Evolutionary conservation across 2,888 invertebrate genomes (phyloP).

Genomic region (Neoscelio sp.): DNA sequence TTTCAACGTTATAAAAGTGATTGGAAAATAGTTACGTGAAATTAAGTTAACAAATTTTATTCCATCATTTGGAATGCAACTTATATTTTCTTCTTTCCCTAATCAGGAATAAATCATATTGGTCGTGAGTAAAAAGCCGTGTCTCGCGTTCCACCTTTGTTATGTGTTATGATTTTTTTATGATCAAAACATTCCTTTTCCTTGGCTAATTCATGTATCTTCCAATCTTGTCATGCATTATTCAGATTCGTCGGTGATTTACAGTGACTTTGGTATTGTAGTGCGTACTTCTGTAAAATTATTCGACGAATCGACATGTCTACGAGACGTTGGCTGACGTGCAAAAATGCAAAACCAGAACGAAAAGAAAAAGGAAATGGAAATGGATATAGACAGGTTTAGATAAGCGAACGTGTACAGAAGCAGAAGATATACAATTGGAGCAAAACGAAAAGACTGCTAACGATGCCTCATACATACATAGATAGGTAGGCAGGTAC

Average conservation of each 20-base stretch:
- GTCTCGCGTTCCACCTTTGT: too few relatives aligned
- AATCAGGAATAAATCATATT: not conserved
- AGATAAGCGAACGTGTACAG: constrained; percentile 44
- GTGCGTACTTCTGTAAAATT: constrained; percentile 5
- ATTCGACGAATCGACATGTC: constrained; percentile 19
- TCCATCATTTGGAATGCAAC: not conserved
- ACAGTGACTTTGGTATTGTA: constrained; percentile 21
- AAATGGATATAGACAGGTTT: constrained; percentile 39
- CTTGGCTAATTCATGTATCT: constrained; percentile 8
- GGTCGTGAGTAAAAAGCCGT: not conserved
- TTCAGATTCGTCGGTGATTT: constrained; percentile 17
- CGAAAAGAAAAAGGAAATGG: constrained; percentile 31
- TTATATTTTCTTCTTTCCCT: constrained; percentile 7
- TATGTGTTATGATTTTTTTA: constrained; percentile 6
- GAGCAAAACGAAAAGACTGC: constrained; percentile 54
- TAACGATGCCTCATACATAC: constrained; percentile 43
- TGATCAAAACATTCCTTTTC: constrained; percentile 13
- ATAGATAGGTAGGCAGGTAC: constrained; percentile 73
- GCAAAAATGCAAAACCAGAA: constrained; percentile 12
- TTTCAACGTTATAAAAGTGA: too few relatives aligned
- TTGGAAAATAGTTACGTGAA: too few relatives aligned
- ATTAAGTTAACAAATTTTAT: too few relatives aligned
- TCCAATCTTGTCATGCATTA: constrained; percentile 35
- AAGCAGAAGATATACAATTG: constrained; percentile 39
- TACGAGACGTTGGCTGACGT: constrained; percentile 8